These are phyloP conservation scores for Myiotriccus ornatus DNA, from an alignment of 2,797 vertebrate genomes.

Conservation along the genomic window DNA sequence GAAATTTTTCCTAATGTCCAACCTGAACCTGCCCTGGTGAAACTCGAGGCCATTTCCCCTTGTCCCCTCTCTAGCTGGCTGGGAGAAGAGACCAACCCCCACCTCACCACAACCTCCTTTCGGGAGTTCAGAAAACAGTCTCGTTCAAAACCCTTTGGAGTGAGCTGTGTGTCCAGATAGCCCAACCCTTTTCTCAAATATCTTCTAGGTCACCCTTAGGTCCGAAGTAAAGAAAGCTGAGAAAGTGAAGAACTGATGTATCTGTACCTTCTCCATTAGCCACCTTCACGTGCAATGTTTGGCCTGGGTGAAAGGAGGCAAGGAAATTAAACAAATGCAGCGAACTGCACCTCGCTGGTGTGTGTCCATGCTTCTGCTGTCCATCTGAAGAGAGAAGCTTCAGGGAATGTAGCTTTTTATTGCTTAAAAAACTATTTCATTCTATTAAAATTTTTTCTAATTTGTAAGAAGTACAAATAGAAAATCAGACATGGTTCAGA, in stretches of 20 bases:
- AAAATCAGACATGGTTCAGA: not conserved
- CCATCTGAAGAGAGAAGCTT: not conserved
- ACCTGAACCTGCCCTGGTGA: not conserved
- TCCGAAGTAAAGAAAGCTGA: not conserved
- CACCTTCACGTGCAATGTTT: not conserved
- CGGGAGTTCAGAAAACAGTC: not conserved
- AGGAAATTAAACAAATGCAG: not conserved
- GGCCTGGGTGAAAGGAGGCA: not conserved
- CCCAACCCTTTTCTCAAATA: not conserved
- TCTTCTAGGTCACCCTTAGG: not conserved
- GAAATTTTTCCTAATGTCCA: not conserved
- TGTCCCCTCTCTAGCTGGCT: rapidly evolving
- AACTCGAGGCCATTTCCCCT: not conserved
- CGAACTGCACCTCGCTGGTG: not conserved
- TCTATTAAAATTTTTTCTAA: not conserved
- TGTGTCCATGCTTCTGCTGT: not conserved
- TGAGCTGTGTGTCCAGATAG: not conserved
- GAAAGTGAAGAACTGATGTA: not conserved
- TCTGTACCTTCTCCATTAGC: not conserved
- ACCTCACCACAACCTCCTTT: not conserved
- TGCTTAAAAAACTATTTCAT: not conserved
- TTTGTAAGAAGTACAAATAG: not conserved
- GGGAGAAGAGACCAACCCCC: not conserved
- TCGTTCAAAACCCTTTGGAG: not conserved
- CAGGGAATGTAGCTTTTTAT: not conserved